phyloP scores from a whole-genome alignment of 2,888 invertebrate species.

The Microplitis deprimator region DNA sequence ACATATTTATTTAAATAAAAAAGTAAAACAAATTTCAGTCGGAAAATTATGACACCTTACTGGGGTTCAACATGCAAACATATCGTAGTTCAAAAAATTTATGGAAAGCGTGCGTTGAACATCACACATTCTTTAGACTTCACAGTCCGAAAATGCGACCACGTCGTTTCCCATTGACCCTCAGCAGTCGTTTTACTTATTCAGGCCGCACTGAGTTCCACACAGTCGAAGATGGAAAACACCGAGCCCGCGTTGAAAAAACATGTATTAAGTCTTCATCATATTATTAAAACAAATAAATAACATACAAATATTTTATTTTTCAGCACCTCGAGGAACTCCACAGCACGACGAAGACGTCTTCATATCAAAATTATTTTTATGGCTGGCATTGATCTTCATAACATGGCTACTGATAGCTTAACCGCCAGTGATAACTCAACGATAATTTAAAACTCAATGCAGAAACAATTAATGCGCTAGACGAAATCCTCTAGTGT shows the following conservation, averaged over 20 bases:
- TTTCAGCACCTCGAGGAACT: constrained; percentile 83
- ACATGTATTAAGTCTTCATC: constrained; percentile 81
- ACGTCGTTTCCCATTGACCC: constrained; percentile 79
- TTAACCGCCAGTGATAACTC: constrained; percentile 70
- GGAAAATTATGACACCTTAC: constrained; percentile 90
- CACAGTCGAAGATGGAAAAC: constrained; percentile 91
- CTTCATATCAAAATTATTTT: constrained; percentile 92
- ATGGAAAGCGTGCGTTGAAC: constrained; percentile 98
- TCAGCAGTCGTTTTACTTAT: constrained; percentile 85
- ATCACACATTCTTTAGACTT: constrained; percentile 98
- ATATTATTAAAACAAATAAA: neutral
- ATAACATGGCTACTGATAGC: constrained; percentile 94
- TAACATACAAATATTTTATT: constrained; percentile 33
- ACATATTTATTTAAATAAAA: too few relatives aligned
- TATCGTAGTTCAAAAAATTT: constrained; percentile 95
- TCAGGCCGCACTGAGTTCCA: constrained; percentile 95
- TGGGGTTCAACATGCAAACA: constrained; percentile 96
- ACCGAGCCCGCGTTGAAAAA: constrained; percentile 84
- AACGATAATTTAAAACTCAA: constrained; percentile 9
- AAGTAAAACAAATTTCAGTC: constrained; percentile 75
- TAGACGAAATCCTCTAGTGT: neutral
- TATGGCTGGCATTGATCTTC: constrained; percentile 93
- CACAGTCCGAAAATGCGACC: constrained; percentile 80
- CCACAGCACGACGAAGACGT: constrained; percentile 94
- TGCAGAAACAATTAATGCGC: neutral